Evolutionary conservation across 2,888 invertebrate species (phyloP).

Genomic region (Dolichopus griseipennis): DNA sequence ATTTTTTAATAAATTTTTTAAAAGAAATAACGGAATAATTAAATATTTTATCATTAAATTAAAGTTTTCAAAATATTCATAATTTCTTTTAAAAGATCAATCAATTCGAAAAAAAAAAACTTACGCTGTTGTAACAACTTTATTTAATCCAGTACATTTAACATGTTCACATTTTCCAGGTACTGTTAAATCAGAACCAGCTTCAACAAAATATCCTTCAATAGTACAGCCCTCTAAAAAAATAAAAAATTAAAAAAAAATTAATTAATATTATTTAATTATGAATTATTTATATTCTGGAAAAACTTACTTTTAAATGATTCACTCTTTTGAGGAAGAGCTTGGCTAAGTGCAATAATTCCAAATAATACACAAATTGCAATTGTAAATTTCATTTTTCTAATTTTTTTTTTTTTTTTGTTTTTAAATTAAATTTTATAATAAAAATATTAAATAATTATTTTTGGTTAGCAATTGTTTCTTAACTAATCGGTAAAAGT

Average conservation of each 20-base stretch:
- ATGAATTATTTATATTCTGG: too few relatives aligned
- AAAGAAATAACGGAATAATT: too few relatives aligned
- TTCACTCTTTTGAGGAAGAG: neutral
- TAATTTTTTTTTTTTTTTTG: too few relatives aligned
- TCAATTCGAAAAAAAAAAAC: neutral
- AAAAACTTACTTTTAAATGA: neutral
- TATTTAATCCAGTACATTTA: constrained; percentile 1
- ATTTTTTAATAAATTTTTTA: too few relatives aligned
- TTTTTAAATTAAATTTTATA: neutral
- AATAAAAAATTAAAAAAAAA: too few relatives aligned
- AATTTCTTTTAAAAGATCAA: too few relatives aligned
- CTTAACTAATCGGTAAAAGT: neutral
- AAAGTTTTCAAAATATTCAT: too few relatives aligned
- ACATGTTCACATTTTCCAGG: neutral
- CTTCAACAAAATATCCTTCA: neutral
- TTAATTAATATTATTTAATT: too few relatives aligned
- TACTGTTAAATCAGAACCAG: neutral
- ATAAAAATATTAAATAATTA: neutral
- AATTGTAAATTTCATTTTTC: neutral
- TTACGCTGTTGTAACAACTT: neutral
- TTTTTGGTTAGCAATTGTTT: neutral
- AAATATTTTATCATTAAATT: too few relatives aligned
- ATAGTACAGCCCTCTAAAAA: neutral
- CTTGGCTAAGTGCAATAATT: neutral
- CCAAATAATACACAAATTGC: neutral